Conservation (phyloP, 2,113 vertebrate species). For the Callospermophilus lateralis region DNA sequence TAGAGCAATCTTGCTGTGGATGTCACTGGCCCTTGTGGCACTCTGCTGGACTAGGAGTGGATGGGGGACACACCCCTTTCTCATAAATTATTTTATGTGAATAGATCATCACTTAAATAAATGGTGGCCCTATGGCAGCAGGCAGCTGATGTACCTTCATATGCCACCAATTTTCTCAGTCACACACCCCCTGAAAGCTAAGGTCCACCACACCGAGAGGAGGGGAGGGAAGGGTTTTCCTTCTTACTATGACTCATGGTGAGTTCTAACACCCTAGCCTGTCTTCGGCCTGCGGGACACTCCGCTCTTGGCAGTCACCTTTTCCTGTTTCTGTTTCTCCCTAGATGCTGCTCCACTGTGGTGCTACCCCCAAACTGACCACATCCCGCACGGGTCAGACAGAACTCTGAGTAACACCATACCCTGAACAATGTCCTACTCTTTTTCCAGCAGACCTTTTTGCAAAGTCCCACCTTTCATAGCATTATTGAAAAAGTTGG, state of each 20-base stretch:
- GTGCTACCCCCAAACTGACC: accelerated
- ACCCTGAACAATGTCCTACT: too few species aligned
- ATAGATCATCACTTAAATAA: not conserved
- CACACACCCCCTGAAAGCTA: not conserved
- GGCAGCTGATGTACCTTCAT: not conserved
- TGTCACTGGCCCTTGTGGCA: not conserved
- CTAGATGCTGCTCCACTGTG: not conserved
- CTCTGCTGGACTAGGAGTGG: not conserved
- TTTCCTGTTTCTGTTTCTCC: not conserved
- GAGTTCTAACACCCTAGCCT: not conserved
- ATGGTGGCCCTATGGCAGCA: not conserved
- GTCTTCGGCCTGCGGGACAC: not conserved
- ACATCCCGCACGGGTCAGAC: not conserved
- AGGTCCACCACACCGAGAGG: not conserved
- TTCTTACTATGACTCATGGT: not conserved
- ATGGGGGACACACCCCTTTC: not conserved
- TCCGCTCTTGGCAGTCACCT: not conserved
- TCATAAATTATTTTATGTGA: not conserved
- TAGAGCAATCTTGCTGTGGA: not conserved
- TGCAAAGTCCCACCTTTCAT: not conserved
- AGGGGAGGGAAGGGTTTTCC: not conserved
- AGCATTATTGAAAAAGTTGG: not conserved
- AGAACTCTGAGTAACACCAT: not conserved
- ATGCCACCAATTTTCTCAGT: not conserved
- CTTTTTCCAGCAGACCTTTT: too few species aligned